These are phyloP conservation scores for Atta texana DNA, from an alignment of 1,140 invertebrate genomes.

Conservation along the genomic window DNA sequence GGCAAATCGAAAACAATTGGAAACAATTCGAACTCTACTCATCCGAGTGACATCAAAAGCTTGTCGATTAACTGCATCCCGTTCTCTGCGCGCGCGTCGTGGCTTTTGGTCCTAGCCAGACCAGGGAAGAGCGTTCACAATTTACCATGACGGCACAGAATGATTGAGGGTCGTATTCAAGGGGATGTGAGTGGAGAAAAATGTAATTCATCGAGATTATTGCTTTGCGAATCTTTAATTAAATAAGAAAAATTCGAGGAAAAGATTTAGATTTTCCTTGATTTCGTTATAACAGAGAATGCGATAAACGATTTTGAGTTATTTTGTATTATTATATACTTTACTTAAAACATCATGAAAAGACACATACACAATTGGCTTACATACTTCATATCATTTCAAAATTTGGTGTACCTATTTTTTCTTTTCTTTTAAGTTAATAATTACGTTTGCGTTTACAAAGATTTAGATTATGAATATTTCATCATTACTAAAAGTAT, in stretches of 20 bases:
- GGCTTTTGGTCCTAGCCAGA: not conserved
- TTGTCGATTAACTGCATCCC: conserved; percentile 22
- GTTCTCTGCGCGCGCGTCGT: not conserved
- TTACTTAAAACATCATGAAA: no score
- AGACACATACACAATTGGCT: no score
- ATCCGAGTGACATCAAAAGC: conserved; percentile 55
- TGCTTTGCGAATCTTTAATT: conserved; percentile 36
- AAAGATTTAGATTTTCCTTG: not conserved
- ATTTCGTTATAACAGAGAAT: not conserved
- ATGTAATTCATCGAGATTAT: conserved; percentile 28
- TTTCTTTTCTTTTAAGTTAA: no score
- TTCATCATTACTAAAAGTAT: no score
- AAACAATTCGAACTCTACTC: conserved; percentile 40
- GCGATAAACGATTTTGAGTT: no score
- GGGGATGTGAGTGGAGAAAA: conserved; percentile 15
- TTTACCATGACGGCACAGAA: conserved; percentile 4
- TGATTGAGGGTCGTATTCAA: conserved; percentile 32
- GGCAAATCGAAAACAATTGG: conserved; percentile 50
- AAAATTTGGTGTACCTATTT: no score
- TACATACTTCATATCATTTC: no score
- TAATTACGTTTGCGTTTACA: no score
- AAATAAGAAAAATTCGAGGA: conserved; percentile 2
- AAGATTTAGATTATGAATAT: no score
- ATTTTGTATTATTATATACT: no score
- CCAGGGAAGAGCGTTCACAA: conserved; percentile 15